These are phyloP conservation scores for Hydrotaea cyrtoneurina DNA, from an alignment of 2,888 invertebrate species.

Conservation along the genomic window DNA sequence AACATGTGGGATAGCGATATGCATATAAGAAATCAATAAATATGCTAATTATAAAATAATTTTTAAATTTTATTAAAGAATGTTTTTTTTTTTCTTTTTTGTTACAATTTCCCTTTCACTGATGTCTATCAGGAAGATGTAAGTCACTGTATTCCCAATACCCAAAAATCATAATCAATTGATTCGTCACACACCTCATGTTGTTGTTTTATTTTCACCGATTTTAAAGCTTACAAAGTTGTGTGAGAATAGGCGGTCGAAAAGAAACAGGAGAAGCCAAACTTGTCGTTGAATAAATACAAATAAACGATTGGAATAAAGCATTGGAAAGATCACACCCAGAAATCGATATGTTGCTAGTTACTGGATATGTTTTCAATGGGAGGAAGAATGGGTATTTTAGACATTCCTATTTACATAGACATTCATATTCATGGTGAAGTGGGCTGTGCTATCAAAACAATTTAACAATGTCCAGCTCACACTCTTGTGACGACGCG, in stretches of 20 bases:
- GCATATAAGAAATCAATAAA: no score
- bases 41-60: no score
- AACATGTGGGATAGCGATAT: no score
- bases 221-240: slow-evolving; percentile 27
- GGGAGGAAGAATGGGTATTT: no score
- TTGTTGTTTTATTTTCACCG: slow-evolving; percentile 17
- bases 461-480: background rate
- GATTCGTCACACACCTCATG: no score
- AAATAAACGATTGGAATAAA: slow-evolving; percentile 59
- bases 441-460: background rate
- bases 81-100: no score
- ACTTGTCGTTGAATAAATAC: slow-evolving; percentile 51
- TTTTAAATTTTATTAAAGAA: no score
- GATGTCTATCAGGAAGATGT: no score
- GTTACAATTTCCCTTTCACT: no score
- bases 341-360: slow-evolving; percentile 6
- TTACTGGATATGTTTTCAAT: background rate
- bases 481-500: background rate
- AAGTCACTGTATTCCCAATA: no score
- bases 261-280: background rate
- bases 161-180: no score
- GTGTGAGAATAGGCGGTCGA: background rate
- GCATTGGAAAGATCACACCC: slow-evolving; percentile 59
- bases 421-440: background rate
- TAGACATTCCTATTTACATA: background rate